These are phyloP conservation scores for Nannoperca australis DNA, from an alignment of 2,797 vertebrate species.

Conservation along the genomic window DNA sequence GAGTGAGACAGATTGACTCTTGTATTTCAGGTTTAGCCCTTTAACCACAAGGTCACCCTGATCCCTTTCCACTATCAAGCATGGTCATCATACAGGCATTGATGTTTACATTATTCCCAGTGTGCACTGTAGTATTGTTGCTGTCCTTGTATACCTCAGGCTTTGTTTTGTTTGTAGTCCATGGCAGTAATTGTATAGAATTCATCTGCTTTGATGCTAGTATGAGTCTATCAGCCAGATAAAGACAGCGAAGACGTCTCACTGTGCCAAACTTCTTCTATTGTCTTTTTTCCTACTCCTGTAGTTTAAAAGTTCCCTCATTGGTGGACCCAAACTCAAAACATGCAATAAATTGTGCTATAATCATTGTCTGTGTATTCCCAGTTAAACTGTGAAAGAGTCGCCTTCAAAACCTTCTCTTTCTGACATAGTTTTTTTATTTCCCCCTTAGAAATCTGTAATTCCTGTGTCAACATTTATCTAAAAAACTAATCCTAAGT, in stretches of 20 bases:
- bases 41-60: slow-evolving; percentile 1
- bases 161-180: slow-evolving; percentile 2
- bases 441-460: neutral
- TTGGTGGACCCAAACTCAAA: neutral
- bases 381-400: neutral
- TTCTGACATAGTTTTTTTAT: neutral
- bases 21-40: neutral
- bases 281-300: neutral
- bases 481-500: slow-evolving; percentile 28
- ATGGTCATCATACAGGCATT: neutral
- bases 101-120: neutral
- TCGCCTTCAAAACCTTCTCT: neutral
- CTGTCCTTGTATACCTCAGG: slow-evolving; percentile 6
- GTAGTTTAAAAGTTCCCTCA: neutral
- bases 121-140: neutral
- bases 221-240: slow-evolving; percentile 23
- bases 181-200: slow-evolving; percentile 45
- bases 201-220: slow-evolving; percentile 23
- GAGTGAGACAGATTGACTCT: neutral
- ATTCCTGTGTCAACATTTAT: slow-evolving; percentile 22
- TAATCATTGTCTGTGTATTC: neutral
- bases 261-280: neutral
- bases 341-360: neutral
- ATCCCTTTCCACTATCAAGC: neutral
- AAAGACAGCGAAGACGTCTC: neutral